Percentiles rank a stretch among this genome's conserved stretches.
phyloP scores from a whole-genome alignment of 1,140 invertebrate species.

The Tetranychus cinnabarinus region DNA sequence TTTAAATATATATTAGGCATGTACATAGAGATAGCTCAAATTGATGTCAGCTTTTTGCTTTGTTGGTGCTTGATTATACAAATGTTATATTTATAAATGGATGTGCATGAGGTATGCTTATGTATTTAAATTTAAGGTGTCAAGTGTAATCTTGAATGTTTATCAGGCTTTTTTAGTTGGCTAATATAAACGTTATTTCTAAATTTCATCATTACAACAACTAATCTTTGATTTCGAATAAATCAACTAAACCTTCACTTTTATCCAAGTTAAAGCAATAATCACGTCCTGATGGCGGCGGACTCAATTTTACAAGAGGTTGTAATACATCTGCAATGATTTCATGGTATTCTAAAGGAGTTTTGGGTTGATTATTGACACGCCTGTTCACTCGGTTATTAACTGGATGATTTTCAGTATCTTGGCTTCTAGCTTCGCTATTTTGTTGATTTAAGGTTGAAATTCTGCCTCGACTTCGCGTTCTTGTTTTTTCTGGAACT shows the following conservation, averaged over 20 bases:
- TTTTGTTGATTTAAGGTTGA: not conserved
- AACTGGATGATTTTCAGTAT: not conserved
- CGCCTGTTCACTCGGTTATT: not conserved
- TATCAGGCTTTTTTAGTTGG: too few relatives aligned
- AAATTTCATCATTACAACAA: too few relatives aligned
- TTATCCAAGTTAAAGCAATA: constrained; percentile 55
- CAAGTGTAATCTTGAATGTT: too few relatives aligned
- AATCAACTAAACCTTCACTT: constrained; percentile 52
- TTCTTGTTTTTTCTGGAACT: not conserved
- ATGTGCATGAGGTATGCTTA: too few relatives aligned
- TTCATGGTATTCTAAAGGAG: not conserved
- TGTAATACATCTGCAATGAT: constrained; percentile 28
- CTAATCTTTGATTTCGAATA: constrained; percentile 31
- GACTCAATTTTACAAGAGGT: constrained; percentile 45
- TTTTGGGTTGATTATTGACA: not conserved
- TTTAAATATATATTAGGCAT: too few relatives aligned
- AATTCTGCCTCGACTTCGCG: not conserved
- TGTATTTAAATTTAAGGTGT: too few relatives aligned
- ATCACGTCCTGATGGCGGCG: constrained; percentile 48
- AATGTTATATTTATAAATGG: too few relatives aligned
- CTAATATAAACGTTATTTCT: too few relatives aligned
- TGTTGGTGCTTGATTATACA: too few relatives aligned
- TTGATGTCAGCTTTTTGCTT: too few relatives aligned
- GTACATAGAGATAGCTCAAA: too few relatives aligned
- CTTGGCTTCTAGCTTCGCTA: not conserved